Base-by-base conservation (phyloP, 1,140 invertebrate genomes). In the Hypsibius dujardini region DNA sequence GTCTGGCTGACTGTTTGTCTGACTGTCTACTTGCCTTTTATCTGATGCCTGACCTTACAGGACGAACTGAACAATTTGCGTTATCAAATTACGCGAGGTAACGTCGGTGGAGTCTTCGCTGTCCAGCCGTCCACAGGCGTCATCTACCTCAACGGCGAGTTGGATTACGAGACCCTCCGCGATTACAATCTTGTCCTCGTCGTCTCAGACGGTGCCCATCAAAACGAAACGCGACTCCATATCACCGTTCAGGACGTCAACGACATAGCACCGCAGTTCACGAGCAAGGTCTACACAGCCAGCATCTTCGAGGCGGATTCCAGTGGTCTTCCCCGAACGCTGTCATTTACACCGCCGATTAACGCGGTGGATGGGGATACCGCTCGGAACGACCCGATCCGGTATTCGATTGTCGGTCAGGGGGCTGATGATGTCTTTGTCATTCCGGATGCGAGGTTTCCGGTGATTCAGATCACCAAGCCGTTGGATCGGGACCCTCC, bases 51-150 rank as follows among this genome's bases (percentile, higher is more conserved):
- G 28, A 28, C 28, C 28, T 28, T 28, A 28, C 28, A 28, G 83
- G 93, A 96, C 83, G 92, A 95, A 85, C 95, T 92, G 93, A 84
- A 92, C 90, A 90, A 81, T 59, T 60, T 97, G 85, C 90, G 91
- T 84, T 96, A 96, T 84, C 91, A 95, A 86, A 96, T 96, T 82
- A 95, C 90, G 79, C 91, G 90, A 85, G 94, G 93, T 84, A 96
- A 97, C 86, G 87, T 94, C 85, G 92, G 92, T 73, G 92, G 92
- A 76, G 90, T 92, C 47, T 97, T 98, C 81, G 91, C 91, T 73
- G 92, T 98, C 73, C 92, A 96, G 81, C 93, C 93, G 80, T 91
- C 91, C 86, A 95, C 92, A 73, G 94, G 94, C 74, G 91, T 90
- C 77, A 95, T 98, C 81, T 96, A 94, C 80, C 92, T 95, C 67